Conservation (phyloP, 64 coral and sea anemone genomes). For the Porites lutea region DNA sequence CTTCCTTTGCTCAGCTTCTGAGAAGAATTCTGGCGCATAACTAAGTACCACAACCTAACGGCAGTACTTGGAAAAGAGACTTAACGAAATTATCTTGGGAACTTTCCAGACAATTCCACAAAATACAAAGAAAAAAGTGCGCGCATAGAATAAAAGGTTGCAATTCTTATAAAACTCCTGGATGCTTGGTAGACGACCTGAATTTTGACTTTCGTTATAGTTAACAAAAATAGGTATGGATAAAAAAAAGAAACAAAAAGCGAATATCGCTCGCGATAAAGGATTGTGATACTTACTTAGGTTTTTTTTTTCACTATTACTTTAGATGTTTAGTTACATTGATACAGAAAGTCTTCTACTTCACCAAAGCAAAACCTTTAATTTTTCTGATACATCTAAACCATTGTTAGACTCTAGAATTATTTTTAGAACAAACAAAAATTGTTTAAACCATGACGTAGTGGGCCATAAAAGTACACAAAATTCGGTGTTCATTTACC, state of each 20-base stretch:
- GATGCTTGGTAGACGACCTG: not conserved
- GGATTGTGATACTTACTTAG: not conserved
- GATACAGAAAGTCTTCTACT: not conserved
- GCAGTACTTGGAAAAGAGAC: no score
- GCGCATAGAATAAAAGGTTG: not conserved
- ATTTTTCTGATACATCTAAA: not conserved
- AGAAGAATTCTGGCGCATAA: not conserved
- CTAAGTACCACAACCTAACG: not conserved
- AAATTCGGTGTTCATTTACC: not conserved
- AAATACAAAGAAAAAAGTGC: not conserved
- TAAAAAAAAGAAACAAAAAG: conserved; percentile 3
- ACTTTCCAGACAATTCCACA: no score
- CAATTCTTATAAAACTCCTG: not conserved
- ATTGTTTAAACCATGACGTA: not conserved
- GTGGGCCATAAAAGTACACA: not conserved
- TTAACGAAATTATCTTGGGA: no score
- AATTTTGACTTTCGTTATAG: not conserved
- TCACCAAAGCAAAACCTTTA: not conserved
- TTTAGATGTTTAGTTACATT: not conserved
- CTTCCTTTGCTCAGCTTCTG: not conserved
- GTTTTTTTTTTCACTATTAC: not conserved
- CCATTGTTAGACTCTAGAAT: not conserved
- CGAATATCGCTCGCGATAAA: not conserved
- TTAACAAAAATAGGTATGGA: not conserved
- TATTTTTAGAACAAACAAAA: not conserved